Base-by-base conservation (phyloP, 2,113 vertebrate species). In the Penelope pileata region DNA sequence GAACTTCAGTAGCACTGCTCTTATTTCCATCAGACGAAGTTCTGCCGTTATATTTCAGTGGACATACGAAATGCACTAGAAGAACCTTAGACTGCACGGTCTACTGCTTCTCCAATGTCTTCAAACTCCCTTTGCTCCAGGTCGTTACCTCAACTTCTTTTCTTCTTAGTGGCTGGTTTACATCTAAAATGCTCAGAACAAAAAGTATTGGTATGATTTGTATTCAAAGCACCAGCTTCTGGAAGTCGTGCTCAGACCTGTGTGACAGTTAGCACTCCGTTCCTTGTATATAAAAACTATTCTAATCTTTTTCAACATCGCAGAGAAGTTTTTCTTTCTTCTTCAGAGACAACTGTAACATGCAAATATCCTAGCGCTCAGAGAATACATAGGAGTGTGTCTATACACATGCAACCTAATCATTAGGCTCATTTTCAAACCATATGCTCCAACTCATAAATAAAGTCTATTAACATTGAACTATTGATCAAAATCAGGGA, bases 401-500 rank as follows among this genome's bases (percentile, higher is more conserved):
- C 73, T 91, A 75, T 54, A 63, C 40, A 86, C 47, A 51, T 16
- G 30, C 66, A 80, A 77, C 80, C 24, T 70, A 77, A 94, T 91
- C 48, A 90, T 59, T 82, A 88, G 16, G 62, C 54, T 94, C 38
- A 83, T 95, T 94, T 96, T 86, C 45, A 77, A 83, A 90, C 82
- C 74, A 91, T 83, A 66, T 90, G 66, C 77, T 93, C 67, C 47
- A 48, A 74, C 77, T 93, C 83, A 70, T 93, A 91, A 96, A 91
- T 70, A 91, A 91, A 96, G 79, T 89, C 90, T 75, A 90, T 91
- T 96, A 96, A 93, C 73, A 36, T 27, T 88, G 72, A 91, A 68
- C 70, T 97, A 97, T 88, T 76, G 95, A 96, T 96, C 81, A 91
- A 93, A 80, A 94, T 86, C 56, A 82, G 85, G 86, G 43, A 88